Percentiles rank a stretch among this genome's conserved stretches.
phyloP scores from a whole-genome alignment of 1,140 invertebrate genomes.

The Portunus trituberculatus region DNA sequence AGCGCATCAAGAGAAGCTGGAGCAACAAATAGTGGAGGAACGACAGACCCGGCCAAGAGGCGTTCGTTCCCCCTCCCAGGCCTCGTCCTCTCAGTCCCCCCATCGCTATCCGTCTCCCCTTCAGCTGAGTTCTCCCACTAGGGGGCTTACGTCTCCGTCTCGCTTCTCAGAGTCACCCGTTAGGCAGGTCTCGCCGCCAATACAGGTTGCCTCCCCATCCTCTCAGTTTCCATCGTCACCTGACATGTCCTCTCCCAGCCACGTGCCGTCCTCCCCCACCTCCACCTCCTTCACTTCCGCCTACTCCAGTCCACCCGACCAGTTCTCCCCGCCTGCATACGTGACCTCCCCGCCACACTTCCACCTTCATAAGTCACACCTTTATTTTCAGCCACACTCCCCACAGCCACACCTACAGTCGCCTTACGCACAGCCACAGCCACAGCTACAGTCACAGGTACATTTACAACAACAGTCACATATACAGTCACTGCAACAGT shows the following conservation, averaged over 20 bases:
- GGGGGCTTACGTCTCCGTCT: background rate
- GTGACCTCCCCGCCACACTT: constrained; percentile 64
- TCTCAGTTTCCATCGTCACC: constrained; percentile 29
- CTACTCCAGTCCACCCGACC: background rate
- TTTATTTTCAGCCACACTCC: background rate
- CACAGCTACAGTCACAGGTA: background rate
- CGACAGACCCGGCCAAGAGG: constrained; percentile 46
- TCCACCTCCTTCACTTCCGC: constrained; percentile 15
- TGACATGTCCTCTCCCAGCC: background rate
- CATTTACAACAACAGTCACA: too few species aligned
- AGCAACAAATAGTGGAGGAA: constrained; percentile 73
- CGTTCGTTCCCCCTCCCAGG: background rate
- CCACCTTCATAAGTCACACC: background rate
- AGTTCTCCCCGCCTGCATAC: constrained; percentile 57
- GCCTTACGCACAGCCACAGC: constrained; percentile 28
- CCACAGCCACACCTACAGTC: background rate
- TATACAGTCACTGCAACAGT: too few species aligned
- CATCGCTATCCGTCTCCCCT: constrained; percentile 50
- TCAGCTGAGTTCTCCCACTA: background rate
- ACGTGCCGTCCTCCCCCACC: constrained; percentile 32
- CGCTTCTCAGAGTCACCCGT: constrained; percentile 36
- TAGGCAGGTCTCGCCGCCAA: constrained; percentile 25
- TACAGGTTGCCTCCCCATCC: constrained; percentile 18
- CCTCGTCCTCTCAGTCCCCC: background rate
- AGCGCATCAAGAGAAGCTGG: constrained; percentile 73